Evolutionary conservation across 2,113 vertebrate genomes (phyloP).

Genomic region (Tyto alba): DNA sequence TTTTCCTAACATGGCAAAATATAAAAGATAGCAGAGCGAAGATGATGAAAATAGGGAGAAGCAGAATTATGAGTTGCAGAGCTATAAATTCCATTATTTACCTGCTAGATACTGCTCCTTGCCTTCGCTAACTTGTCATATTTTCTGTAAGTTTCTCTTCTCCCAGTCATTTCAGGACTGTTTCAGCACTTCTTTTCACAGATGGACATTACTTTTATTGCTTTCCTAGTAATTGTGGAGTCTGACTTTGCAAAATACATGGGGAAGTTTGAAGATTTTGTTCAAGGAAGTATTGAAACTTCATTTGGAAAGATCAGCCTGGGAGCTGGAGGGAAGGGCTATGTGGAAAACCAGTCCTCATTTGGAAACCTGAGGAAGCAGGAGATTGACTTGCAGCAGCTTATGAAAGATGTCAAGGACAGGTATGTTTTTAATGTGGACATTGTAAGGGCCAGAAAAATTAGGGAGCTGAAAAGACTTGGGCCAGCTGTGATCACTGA

Average conservation of each 20-base stretch:
- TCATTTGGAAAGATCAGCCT: slow-evolving; percentile 64
- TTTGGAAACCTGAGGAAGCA: slow-evolving; percentile 90
- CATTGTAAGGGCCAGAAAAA: neutral
- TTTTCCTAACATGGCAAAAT: neutral
- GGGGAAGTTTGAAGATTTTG: slow-evolving; percentile 75
- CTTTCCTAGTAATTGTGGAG: slow-evolving; percentile 77
- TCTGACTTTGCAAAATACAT: slow-evolving; percentile 86
- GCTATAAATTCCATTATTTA: neutral
- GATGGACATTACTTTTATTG: neutral
- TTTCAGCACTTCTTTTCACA: neutral
- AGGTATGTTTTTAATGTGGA: slow-evolving; percentile 66
- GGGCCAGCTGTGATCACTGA: neutral
- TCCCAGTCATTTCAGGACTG: neutral
- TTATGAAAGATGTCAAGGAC: slow-evolving; percentile 75
- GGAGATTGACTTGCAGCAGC: slow-evolving; percentile 84
- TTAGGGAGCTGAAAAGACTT: neutral
- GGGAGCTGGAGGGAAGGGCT: slow-evolving; percentile 70
- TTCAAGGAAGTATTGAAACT: slow-evolving; percentile 67
- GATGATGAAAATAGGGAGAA: neutral
- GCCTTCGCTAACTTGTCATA: neutral
- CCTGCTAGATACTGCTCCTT: neutral
- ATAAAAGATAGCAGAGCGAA: neutral
- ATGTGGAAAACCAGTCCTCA: slow-evolving; percentile 78
- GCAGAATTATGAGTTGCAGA: neutral
- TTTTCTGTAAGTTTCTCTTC: neutral